Percentiles rank a stretch among this genome's conserved stretches.
Evolutionary conservation across 2,113 vertebrate species (phyloP).

Genomic region (Lamprologus sp.): DNA sequence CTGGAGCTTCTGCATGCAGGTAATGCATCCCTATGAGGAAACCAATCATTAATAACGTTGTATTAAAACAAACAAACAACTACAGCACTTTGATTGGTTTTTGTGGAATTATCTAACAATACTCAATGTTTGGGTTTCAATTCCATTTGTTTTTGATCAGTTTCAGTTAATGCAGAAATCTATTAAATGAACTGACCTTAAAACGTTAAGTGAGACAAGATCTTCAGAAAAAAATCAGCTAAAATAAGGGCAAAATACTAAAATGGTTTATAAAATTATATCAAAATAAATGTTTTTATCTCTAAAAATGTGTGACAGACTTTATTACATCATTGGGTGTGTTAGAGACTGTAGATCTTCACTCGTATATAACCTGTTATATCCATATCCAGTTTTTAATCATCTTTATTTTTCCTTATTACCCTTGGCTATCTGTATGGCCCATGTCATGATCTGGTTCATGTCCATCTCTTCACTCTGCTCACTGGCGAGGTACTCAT

Average conservation of each 20-base stretch:
- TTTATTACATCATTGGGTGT: neutral
- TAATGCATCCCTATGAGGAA: conserved; percentile 89
- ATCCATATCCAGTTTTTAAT: neutral
- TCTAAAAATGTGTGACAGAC: neutral
- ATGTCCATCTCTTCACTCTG: conserved; percentile 98
- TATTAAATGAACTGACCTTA: neutral
- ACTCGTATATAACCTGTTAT: neutral
- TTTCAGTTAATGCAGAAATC: neutral
- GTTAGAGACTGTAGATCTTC: neutral
- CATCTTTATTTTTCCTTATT: neutral
- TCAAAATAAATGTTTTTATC: neutral
- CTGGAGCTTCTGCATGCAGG: conserved; percentile 93
- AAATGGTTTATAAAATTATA: neutral
- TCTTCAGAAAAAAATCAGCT: neutral
- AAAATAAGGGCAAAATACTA: neutral
- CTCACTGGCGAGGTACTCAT: conserved; percentile 94
- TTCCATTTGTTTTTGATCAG: neutral
- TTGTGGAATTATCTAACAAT: neutral
- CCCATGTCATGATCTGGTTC: conserved; percentile 96
- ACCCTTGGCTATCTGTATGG: conserved; percentile 98
- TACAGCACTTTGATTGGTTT: neutral
- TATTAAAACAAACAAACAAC: fast-evolving
- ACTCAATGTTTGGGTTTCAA: neutral
- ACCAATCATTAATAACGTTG: neutral
- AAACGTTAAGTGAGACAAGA: neutral